phyloP scores from a whole-genome alignment of 2,797 vertebrate genomes.

The Austrolebias charrua region DNA sequence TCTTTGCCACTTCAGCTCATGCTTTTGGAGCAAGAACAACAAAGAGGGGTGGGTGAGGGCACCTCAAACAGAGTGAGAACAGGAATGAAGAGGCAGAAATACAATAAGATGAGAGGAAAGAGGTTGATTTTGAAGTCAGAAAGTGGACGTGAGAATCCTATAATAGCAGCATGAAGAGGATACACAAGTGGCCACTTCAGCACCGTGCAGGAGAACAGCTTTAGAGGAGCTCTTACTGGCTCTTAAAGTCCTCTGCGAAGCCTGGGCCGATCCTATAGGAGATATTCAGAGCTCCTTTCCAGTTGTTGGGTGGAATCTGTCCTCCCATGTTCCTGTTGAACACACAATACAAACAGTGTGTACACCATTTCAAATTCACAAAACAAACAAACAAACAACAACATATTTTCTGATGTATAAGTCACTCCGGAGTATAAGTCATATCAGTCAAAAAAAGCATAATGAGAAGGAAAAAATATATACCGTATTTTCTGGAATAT shows the following conservation, averaged over 20 bases:
- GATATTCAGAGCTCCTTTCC: slow-evolving; percentile 89
- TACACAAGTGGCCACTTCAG: neutral
- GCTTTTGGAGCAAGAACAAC: slow-evolving; percentile 29
- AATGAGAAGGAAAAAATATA: neutral
- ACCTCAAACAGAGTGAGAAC: slow-evolving; percentile 15
- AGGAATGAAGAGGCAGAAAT: slow-evolving; percentile 1
- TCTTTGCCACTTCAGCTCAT: slow-evolving; percentile 44
- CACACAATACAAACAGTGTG: slow-evolving; percentile 8
- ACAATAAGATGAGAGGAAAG: neutral
- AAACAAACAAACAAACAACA: too few relatives aligned
- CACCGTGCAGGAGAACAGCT: neutral
- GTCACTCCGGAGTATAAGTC: too few relatives aligned
- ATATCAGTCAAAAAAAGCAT: neutral
- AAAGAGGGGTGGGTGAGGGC: slow-evolving; percentile 3
- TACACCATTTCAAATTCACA: neutral
- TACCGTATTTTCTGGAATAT: too few relatives aligned
- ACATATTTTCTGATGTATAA: too few relatives aligned
- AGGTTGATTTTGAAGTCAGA: neutral
- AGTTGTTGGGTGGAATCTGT: slow-evolving; percentile 81
- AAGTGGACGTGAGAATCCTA: neutral
- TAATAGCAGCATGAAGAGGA: too few relatives aligned
- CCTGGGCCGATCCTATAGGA: slow-evolving; percentile 92
- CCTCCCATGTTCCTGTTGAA: slow-evolving; percentile 89
- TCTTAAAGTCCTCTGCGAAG: slow-evolving; percentile 74
- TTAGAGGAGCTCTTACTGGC: slow-evolving; percentile 75